A percentile compares a stretch with the other conserved stretches of the same genome.
These are phyloP conservation scores for Macaria liturata DNA, from an alignment of 2,888 invertebrate genomes.

Conservation along the genomic window DNA sequence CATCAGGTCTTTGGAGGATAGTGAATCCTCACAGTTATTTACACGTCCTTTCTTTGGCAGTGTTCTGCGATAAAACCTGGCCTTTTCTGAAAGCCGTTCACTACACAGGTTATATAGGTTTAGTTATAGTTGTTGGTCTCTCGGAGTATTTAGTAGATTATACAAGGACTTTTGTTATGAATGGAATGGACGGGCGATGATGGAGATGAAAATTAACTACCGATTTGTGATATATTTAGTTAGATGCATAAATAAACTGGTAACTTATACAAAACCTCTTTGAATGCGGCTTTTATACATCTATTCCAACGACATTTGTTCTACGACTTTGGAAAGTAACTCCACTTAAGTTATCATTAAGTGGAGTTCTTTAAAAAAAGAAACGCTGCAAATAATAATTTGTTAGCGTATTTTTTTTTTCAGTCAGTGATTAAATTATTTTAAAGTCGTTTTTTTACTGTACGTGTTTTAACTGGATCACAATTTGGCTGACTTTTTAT, in stretches of 20 bases:
- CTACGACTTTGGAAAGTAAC: too few relatives aligned
- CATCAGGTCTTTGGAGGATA: slow-evolving; percentile 90
- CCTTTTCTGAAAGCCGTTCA: slow-evolving; percentile 88
- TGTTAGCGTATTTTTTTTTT: too few relatives aligned
- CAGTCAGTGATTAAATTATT: too few relatives aligned
- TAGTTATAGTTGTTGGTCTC: slow-evolving; percentile 86
- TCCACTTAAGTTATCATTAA: too few relatives aligned
- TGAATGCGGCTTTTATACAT: not conserved
- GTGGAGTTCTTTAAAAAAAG: too few relatives aligned
- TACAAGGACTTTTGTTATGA: slow-evolving; percentile 52
- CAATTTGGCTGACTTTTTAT: too few relatives aligned
- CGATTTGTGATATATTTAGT: slow-evolving; percentile 1
- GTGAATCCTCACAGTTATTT: slow-evolving; percentile 91
- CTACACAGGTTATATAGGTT: slow-evolving; percentile 87
- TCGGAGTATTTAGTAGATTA: slow-evolving; percentile 87
- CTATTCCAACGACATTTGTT: too few relatives aligned
- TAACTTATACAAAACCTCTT: slow-evolving; percentile 7
- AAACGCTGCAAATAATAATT: too few relatives aligned
- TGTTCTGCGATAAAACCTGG: slow-evolving; percentile 93
- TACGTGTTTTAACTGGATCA: too few relatives aligned
- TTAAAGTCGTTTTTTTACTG: too few relatives aligned
- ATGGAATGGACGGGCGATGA: slow-evolving; percentile 46
- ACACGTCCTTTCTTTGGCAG: slow-evolving; percentile 88
- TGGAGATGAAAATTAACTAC: slow-evolving; percentile 4
- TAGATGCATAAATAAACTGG: slow-evolving; percentile 1